Conservation (phyloP, 2,113 vertebrate species). For the Hemicordylus capensis region DNA sequence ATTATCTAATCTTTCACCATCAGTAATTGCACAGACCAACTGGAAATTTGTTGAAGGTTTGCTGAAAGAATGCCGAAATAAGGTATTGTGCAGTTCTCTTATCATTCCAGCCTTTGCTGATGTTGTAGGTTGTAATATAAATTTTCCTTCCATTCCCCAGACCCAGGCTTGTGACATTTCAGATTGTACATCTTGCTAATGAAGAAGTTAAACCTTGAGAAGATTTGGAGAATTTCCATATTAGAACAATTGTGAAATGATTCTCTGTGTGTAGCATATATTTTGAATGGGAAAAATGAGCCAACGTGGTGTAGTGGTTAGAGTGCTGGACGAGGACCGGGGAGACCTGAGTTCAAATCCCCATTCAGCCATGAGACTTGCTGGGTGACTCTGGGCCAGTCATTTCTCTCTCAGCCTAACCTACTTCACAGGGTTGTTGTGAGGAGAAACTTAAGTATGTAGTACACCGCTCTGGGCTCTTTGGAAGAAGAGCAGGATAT, state of each 20-base stretch:
- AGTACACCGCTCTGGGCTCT: too few relatives aligned
- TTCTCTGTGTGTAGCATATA: background rate
- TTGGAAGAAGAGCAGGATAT: too few relatives aligned
- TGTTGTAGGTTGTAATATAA: background rate
- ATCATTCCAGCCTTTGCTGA: background rate
- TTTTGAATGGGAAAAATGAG: too few relatives aligned
- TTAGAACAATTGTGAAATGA: background rate
- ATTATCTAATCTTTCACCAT: conserved; percentile 96
- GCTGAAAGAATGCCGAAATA: conserved; percentile 96
- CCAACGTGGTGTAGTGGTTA: too few relatives aligned
- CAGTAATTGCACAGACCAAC: conserved; percentile 98
- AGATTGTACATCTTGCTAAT: background rate
- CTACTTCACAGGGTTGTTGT: too few relatives aligned
- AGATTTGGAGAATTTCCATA: background rate
- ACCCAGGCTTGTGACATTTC: background rate
- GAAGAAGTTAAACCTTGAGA: background rate
- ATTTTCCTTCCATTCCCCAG: background rate
- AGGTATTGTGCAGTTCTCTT: conserved; percentile 76
- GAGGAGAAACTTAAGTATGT: too few relatives aligned
- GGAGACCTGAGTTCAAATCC: too few relatives aligned
- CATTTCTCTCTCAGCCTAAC: too few relatives aligned
- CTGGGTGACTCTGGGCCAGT: too few relatives aligned
- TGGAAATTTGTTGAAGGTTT: conserved; percentile 99
- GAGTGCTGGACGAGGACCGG: too few relatives aligned
- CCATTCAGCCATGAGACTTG: too few relatives aligned